These are phyloP conservation scores for Euphydryas editha DNA, from an alignment of 2,888 invertebrate genomes.

Conservation along the genomic window DNA sequence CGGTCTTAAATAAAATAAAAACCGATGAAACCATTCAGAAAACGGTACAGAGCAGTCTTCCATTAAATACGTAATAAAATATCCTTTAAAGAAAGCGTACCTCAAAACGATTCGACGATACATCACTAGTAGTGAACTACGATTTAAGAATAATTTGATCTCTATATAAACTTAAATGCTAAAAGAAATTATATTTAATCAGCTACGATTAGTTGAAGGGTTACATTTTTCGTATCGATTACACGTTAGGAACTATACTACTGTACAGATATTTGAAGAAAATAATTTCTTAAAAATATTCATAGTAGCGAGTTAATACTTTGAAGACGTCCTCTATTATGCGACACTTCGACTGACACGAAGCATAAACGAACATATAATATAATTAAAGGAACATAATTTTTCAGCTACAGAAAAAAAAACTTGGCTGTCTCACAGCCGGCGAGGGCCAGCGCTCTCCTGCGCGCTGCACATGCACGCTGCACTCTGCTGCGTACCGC, in stretches of 20 bases:
- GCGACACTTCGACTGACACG: conserved; percentile 29
- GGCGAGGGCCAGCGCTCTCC: too few species aligned
- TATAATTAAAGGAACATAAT: conserved; percentile 55
- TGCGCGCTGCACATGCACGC: too few species aligned
- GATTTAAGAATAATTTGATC: conserved; percentile 68
- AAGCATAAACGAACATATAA: conserved; percentile 47
- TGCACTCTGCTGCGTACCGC: too few species aligned
- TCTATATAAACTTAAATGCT: conserved; percentile 55
- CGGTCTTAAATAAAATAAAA: conserved; percentile 36
- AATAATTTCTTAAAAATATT: conserved; percentile 63
- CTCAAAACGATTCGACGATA: conserved; percentile 57
- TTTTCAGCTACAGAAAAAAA: conserved; percentile 37
- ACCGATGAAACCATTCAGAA: conserved; percentile 51
- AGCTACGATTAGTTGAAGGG: conserved; percentile 70
- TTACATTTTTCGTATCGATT: conserved; percentile 79
- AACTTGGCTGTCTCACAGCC: conserved; percentile 67
- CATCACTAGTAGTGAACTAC: conserved; percentile 65
- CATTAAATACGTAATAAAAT: conserved; percentile 66
- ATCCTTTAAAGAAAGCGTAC: conserved; percentile 53
- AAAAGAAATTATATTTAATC: conserved; percentile 59
- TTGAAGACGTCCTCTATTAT: conserved; percentile 42
- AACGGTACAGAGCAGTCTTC: conserved; percentile 79
- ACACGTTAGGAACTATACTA: conserved; percentile 80
- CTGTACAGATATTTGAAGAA: conserved; percentile 75
- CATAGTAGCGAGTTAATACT: conserved; percentile 57